A percentile compares a stretch with the other conserved stretches of the same genome.
phyloP scores from a whole-genome alignment of 2,113 vertebrate species.

The Chrysochloris asiatica region DNA sequence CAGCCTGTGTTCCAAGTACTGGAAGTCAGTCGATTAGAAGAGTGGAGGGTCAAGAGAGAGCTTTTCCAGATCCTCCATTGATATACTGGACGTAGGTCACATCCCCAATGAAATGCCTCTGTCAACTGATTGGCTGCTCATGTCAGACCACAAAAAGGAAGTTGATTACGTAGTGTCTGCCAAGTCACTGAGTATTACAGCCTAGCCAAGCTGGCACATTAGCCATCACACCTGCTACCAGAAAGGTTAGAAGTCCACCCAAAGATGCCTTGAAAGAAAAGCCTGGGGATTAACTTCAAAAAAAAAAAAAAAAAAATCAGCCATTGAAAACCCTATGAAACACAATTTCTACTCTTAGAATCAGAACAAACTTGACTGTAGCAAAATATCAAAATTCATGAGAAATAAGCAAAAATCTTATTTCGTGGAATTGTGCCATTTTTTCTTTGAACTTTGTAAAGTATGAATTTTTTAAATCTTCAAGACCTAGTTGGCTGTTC shows the following conservation, averaged over 20 bases:
- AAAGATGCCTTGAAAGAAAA: neutral
- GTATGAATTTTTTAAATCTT: neutral
- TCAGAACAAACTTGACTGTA: neutral
- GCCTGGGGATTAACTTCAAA: neutral
- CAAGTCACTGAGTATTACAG: neutral
- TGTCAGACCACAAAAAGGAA: neutral
- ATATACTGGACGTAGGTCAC: neutral
- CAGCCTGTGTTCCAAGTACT: neutral
- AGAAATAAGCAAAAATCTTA: conserved; percentile 6
- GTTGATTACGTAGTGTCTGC: neutral
- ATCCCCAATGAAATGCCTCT: neutral
- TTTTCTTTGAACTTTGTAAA: conserved; percentile 7
- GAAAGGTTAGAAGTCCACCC: neutral
- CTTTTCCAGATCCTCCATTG: neutral
- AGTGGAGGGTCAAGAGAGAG: no score
- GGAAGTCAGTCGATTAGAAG: neutral
- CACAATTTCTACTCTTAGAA: neutral
- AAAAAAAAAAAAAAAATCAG: neutral
- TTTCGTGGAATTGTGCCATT: neutral
- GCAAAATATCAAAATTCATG: neutral
- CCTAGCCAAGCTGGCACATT: neutral
- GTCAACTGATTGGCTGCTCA: neutral
- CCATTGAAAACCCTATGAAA: neutral
- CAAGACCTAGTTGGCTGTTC: neutral
- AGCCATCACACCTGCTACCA: neutral